phyloP scores from a whole-genome alignment of 1,140 invertebrate genomes.

The Bombus confusus region DNA sequence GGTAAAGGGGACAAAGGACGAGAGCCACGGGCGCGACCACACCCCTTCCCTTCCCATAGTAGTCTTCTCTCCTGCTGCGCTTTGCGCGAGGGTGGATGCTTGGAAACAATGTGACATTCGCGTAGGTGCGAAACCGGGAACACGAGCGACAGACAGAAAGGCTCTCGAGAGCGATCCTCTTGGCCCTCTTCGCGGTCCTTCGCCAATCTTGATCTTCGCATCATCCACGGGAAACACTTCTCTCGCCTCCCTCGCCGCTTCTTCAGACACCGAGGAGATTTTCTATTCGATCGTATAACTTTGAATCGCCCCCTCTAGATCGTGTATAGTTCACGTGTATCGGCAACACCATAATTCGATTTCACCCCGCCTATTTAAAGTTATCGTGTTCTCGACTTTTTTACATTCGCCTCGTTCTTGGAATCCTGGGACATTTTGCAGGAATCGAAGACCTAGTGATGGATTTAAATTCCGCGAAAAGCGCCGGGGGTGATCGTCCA shows the following conservation, averaged over 20 bases:
- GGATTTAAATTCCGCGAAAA: too few relatives aligned
- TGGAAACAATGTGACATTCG: slow-evolving; percentile 70
- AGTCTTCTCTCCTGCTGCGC: neutral
- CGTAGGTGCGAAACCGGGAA: slow-evolving; percentile 53
- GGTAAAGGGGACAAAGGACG: slow-evolving; percentile 26
- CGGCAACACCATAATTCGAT: neutral
- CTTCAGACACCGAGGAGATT: neutral
- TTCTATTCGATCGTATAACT: neutral
- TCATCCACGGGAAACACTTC: neutral
- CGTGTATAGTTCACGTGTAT: neutral
- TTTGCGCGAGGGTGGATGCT: slow-evolving; percentile 52
- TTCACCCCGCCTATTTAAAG: neutral
- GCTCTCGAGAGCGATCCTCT: slow-evolving; percentile 19
- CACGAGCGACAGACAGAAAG: neutral
- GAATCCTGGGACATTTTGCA: neutral
- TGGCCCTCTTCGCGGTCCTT: neutral
- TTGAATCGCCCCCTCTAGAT: neutral
- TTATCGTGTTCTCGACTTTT: neutral
- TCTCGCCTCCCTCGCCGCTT: neutral
- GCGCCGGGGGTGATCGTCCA: too few relatives aligned
- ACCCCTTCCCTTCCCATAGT: slow-evolving; percentile 27
- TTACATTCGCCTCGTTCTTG: neutral
- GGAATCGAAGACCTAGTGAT: too few relatives aligned
- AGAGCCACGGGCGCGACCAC: slow-evolving; percentile 42
- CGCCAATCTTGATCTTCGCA: neutral